Evolutionary conservation across 2,888 invertebrate genomes (phyloP).

Genomic region (Lymantria monacha): DNA sequence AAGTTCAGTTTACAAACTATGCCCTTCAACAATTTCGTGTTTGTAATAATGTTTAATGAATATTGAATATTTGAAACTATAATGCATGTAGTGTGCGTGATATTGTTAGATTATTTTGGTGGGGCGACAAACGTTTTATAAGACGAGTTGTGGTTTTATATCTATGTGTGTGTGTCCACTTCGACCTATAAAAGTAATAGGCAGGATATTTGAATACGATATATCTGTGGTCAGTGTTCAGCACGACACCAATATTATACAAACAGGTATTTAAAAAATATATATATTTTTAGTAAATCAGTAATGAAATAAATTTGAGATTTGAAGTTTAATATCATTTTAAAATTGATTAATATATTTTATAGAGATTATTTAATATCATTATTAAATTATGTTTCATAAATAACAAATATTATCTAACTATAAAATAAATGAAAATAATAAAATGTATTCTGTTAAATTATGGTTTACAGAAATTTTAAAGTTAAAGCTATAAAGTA

Average conservation of each 20-base stretch:
- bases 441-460: too few relatives aligned
- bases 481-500: too few relatives aligned
- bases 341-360: too few relatives aligned
- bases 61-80: constrained; percentile 54
- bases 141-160: constrained; percentile 25
- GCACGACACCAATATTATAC: constrained; percentile 41
- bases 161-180: constrained; percentile 40
- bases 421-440: too few relatives aligned
- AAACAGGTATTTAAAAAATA: constrained; percentile 34
- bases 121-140: constrained; percentile 44
- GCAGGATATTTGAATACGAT: constrained; percentile 57
- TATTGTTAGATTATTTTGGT: constrained; percentile 37
- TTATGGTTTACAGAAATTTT: too few relatives aligned
- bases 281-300: background rate
- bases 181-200: constrained; percentile 73
- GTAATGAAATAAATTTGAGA: too few relatives aligned
- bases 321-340: too few relatives aligned
- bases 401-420: too few relatives aligned
- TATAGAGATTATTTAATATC: too few relatives aligned
- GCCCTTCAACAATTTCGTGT: constrained; percentile 49
- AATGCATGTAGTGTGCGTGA: constrained; percentile 31
- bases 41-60: constrained; percentile 54
- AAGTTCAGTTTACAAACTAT: constrained; percentile 49
- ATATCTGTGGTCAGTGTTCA: constrained; percentile 58
- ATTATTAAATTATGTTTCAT: too few relatives aligned